Percentiles rank a stretch among this genome's conserved stretches.
phyloP scores from a whole-genome alignment of 2,113 vertebrate species.

The Aix galericulata region DNA sequence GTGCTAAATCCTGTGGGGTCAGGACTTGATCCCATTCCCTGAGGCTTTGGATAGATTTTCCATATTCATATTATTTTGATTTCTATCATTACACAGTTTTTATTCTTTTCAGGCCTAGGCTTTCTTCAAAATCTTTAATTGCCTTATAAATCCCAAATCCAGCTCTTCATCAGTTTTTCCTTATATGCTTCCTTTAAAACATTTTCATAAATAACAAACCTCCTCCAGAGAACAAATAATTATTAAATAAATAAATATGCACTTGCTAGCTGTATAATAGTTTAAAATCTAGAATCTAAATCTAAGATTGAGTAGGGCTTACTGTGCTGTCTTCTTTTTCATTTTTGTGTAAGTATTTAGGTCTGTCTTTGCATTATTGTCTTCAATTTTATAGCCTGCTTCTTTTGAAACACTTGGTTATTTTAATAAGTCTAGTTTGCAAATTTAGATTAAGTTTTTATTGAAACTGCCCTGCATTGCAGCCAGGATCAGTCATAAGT shows the following conservation, averaged over 20 bases:
- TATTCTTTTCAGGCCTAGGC: conserved; percentile 23
- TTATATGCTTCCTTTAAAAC: background rate
- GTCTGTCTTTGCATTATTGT: background rate
- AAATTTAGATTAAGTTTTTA: no score
- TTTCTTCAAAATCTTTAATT: conserved; percentile 33
- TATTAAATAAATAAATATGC: background rate
- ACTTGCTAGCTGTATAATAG: background rate
- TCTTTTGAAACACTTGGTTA: background rate
- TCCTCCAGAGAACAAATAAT: background rate
- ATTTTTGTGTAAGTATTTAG: background rate
- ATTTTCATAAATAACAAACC: background rate
- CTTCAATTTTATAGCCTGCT: background rate
- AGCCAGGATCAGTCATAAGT: background rate
- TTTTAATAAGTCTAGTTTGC: background rate
- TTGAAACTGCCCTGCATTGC: background rate
- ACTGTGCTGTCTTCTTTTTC: background rate
- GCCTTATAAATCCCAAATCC: background rate
- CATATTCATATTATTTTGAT: background rate
- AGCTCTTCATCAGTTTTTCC: conserved; percentile 21
- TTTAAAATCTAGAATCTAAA: background rate
- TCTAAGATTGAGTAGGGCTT: background rate
- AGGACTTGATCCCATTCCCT: background rate
- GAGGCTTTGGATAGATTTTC: conserved; percentile 13
- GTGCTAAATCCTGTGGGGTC: conserved; percentile 18
- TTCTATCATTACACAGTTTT: background rate